Evolutionary conservation across 2,888 invertebrate species (phyloP).

Genomic region (Azorinus chamasolen): DNA sequence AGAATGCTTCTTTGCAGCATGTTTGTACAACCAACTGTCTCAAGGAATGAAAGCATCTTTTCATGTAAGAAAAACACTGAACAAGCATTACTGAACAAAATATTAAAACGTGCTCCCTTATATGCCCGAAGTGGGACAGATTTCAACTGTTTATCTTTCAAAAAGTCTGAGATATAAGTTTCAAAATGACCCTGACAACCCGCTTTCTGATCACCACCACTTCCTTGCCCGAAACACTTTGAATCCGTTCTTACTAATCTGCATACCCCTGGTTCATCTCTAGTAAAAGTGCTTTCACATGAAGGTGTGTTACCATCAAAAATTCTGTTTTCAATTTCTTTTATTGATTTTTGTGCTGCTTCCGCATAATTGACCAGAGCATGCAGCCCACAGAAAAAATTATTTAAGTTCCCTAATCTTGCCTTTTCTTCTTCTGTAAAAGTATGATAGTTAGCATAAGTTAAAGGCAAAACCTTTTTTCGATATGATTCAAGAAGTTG

Average conservation of each 20-base stretch:
- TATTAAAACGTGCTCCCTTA: conserved; percentile 37
- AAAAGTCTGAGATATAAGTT: conserved; percentile 21
- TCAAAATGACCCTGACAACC: conserved; percentile 40
- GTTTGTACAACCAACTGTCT: conserved; percentile 16
- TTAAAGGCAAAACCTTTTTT: conserved; percentile 36
- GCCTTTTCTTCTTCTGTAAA: too few relatives aligned
- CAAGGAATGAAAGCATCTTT: conserved; percentile 8
- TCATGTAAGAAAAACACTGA: conserved; percentile 27
- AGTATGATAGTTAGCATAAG: too few relatives aligned
- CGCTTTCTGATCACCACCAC: conserved; percentile 40
- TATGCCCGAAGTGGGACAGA: conserved; percentile 25
- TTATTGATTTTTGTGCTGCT: too few relatives aligned
- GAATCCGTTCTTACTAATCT: conserved; percentile 36
- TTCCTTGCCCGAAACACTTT: conserved; percentile 40
- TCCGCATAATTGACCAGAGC: conserved; percentile 47
- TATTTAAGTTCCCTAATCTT: conserved; percentile 18
- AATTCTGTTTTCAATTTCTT: too few relatives aligned
- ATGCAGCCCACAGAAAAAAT: conserved; percentile 54
- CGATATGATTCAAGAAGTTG: conserved; percentile 24
- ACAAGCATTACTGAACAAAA: conserved; percentile 34
- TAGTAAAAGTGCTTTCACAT: too few relatives aligned
- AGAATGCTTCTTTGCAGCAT: conserved; percentile 7
- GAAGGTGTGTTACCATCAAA: too few relatives aligned
- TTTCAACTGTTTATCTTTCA: conserved; percentile 18
- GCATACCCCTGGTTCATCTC: too few relatives aligned